Evolutionary conservation across 2,888 invertebrate genomes (phyloP).

Genomic region (Lycocerus yunnanus): DNA sequence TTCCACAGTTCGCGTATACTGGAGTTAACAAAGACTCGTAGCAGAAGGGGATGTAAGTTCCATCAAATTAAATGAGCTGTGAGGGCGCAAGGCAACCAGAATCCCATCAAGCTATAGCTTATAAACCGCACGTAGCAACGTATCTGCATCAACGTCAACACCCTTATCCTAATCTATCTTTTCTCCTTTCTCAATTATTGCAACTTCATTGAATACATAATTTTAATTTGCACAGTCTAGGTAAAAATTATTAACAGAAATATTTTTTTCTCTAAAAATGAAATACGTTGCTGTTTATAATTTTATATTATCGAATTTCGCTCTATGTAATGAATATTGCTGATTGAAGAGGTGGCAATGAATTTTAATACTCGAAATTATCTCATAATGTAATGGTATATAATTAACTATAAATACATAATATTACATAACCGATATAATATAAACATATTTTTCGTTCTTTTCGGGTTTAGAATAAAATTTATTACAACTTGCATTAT

Average conservation of each 20-base stretch:
- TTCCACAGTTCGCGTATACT: conserved; percentile 32
- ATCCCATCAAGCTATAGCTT: conserved; percentile 28
- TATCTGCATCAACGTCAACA: conserved; percentile 16
- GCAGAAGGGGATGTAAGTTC: conserved; percentile 28
- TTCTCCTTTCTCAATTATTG: neutral
- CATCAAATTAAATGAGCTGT: conserved; percentile 37
- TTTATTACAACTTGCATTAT: neutral
- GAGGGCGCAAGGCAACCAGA: conserved; percentile 26
- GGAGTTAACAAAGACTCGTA: conserved; percentile 30
- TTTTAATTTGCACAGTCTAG: neutral
- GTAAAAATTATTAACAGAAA: neutral
- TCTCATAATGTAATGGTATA: neutral
- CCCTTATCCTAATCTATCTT: conserved; percentile 14
- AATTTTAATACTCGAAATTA: neutral
- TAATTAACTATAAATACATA: neutral
- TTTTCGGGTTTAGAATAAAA: neutral
- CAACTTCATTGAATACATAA: neutral
- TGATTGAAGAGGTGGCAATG: neutral
- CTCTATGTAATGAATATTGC: neutral
- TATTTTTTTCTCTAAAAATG: neutral
- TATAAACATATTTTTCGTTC: neutral
- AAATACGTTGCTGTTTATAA: neutral
- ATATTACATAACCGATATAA: neutral
- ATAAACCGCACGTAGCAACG: conserved; percentile 24
- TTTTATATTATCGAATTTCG: neutral